These are phyloP conservation scores for Drosophila meridionalis DNA, from an alignment of 2,888 invertebrate species.

Conservation along the genomic window DNA sequence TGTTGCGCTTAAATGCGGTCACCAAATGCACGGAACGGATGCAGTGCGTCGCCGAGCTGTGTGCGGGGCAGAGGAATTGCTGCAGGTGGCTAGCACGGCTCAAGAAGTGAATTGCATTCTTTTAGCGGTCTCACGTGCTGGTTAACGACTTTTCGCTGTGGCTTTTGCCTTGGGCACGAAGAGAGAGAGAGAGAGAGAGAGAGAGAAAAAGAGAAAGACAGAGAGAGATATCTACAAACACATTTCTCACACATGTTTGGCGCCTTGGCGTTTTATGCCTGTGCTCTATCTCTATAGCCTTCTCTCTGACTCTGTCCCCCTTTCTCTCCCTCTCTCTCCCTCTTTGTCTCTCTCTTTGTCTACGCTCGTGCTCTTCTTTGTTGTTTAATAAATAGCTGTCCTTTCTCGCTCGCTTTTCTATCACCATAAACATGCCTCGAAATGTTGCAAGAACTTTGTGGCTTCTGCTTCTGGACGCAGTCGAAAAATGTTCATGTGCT, in stretches of 20 bases:
- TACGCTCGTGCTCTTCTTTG: constrained; percentile 7
- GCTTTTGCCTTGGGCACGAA: constrained; percentile 65
- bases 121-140: constrained; percentile 29
- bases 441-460: constrained; percentile 63
- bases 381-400: constrained; percentile 60
- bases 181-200: too few relatives aligned
- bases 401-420: constrained; percentile 23
- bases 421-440: constrained; percentile 63
- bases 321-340: not conserved
- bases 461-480: constrained; percentile 31
- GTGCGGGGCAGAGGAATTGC: not conserved
- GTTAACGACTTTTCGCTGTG: constrained; percentile 36
- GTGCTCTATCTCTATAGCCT: not conserved
- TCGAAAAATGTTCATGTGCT: constrained; percentile 61
- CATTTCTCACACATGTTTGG: constrained; percentile 51
- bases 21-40: constrained; percentile 24
- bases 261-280: constrained; percentile 15
- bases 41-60: not conserved
- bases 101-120: constrained; percentile 31
- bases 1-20: constrained; percentile 66
- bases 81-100: not conserved
- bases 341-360: not conserved
- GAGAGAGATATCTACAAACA: constrained; percentile 10
- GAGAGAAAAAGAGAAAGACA: too few relatives aligned
- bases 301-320: not conserved